Conservation (phyloP, 2,888 invertebrate species). For the Caenorhabditis wallacei region DNA sequence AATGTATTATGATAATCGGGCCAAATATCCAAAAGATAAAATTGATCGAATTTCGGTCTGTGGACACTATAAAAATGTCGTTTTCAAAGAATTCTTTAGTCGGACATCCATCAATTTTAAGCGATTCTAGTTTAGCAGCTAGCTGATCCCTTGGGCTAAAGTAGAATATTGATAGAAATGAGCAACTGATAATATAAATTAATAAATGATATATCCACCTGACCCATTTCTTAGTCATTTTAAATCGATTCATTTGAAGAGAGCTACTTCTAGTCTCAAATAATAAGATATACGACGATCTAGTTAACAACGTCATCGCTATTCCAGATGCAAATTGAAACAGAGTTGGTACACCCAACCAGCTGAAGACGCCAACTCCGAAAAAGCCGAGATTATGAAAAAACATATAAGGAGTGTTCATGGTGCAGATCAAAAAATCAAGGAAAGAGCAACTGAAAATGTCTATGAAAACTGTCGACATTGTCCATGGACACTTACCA, state of each 20-base stretch:
- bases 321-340: not conserved
- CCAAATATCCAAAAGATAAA: not conserved
- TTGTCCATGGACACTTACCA: not conserved
- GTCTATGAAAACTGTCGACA: not conserved
- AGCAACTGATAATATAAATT: not conserved
- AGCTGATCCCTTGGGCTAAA: not conserved
- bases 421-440: not conserved
- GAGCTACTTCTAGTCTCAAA: conserved; percentile 21
- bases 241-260: conserved; percentile 11
- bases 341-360: not conserved
- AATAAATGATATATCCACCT: not conserved
- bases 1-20: not conserved
- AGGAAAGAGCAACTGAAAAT: not conserved
- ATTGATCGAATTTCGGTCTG: not conserved
- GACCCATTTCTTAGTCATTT: not conserved
- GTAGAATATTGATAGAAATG: not conserved
- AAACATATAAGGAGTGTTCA: not conserved
- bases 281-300: not conserved
- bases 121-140: not conserved
- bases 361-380: not conserved
- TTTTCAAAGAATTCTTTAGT: conserved; percentile 27
- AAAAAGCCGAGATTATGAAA: not conserved
- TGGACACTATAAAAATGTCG: not conserved
- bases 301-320: not conserved
- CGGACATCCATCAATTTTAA: conserved; percentile 16